Evolutionary conservation across 1,140 invertebrate species (phyloP), one percentile per base, ranked within the genome.

Genomic region (Chymomyza costata): DNA sequence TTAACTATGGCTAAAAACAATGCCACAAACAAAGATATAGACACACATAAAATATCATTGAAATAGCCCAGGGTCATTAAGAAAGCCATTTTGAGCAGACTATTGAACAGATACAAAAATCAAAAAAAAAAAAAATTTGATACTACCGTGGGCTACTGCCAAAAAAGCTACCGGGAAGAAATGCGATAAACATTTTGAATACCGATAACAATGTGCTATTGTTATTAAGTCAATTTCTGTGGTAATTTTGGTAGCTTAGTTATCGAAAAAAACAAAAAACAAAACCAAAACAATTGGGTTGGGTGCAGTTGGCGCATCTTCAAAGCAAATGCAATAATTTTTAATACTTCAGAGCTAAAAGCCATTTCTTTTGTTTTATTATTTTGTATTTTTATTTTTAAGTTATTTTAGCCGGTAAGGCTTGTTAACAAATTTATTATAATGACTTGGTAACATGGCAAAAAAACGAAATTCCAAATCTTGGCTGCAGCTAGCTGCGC

Each of bases 121-220:
- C 49, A 49, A 58, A 38, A 61, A 8, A 6, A 34, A 25, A 48
- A 40, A 56, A 50, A 21, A 52, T 45, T 48, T n/a, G 53, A 55
- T 57, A 80, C 73, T 80, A 80, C 73, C 73, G 73, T 80, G 64
- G 74, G 73, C 73, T 80, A 80, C 73, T 65, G 73, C 61, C 31
- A 51, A 80, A 73, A 65, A 65, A 47, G 74, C 73, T 80, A 80
- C 73, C 74, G 73, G 74, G 68, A 81, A 81, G 73, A 81, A 64
- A 50, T 52, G 60, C 74, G 64, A 73, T 73, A 61, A 65, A 65
- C 55, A 71, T 76, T 76, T 5, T 38, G 53, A 47, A 5, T 34
- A 3, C 31, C n/a, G 59, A 73, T 71, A 52, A 73, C 64, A 70
- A 81, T 80, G 58, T 73, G 55, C 67, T 68, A 80, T 80, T 80